phyloP scores from a whole-genome alignment of 2,888 invertebrate species.

The Diaphora mendica region DNA sequence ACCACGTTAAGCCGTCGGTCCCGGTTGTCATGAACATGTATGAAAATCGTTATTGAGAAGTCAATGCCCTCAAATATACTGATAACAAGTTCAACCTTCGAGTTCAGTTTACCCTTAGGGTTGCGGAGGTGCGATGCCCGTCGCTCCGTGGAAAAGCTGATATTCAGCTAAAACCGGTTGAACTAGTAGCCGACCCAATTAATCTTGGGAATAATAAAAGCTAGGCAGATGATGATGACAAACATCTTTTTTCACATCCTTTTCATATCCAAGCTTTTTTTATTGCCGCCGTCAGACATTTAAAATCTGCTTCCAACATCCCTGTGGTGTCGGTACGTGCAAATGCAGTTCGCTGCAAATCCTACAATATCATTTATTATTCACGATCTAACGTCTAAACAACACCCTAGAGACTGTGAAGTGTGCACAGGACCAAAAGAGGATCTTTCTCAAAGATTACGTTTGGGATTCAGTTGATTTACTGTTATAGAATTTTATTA shows the following conservation, averaged over 20 bases:
- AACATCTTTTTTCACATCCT: not conserved
- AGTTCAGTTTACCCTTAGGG: too few species aligned
- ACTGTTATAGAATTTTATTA: slow-evolving; percentile 31
- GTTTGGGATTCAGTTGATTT: slow-evolving; percentile 28
- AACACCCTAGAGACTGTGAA: slow-evolving; percentile 34
- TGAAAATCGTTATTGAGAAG: too few species aligned
- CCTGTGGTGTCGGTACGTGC: slow-evolving; percentile 30
- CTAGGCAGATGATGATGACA: too few species aligned
- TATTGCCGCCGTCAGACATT: not conserved
- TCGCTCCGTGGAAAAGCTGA: too few species aligned
- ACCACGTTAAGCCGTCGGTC: too few species aligned
- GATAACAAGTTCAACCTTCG: too few species aligned
- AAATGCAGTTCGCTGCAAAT: slow-evolving; percentile 42
- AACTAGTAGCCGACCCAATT: too few species aligned
- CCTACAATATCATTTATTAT: slow-evolving; percentile 47
- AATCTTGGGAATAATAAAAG: too few species aligned
- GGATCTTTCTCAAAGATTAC: slow-evolving; percentile 31
- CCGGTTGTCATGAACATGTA: too few species aligned
- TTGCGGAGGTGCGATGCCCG: too few species aligned
- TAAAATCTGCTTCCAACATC: slow-evolving; percentile 22
- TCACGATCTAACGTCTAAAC: slow-evolving; percentile 41
- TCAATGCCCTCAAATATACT: too few species aligned
- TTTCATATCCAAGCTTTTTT: not conserved
- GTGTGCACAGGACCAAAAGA: slow-evolving; percentile 14
- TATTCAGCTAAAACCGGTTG: too few species aligned